phyloP scores from a whole-genome alignment of 1,140 invertebrate genomes.

The Neelides sp. region DNA sequence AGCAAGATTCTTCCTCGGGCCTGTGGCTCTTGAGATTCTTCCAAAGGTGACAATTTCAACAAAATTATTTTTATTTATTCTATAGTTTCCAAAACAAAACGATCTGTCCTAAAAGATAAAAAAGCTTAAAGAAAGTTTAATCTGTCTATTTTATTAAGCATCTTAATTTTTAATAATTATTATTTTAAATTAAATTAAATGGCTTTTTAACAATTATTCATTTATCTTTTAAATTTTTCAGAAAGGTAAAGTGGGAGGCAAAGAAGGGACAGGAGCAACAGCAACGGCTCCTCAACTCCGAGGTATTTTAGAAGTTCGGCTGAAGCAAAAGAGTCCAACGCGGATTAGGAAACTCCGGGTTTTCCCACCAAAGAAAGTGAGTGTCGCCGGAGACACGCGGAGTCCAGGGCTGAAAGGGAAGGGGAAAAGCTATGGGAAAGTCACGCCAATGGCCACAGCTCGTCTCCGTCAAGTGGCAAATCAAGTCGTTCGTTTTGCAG shows the following conservation, averaged over 20 bases:
- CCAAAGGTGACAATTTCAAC: constrained; percentile 27
- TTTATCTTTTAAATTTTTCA: too few species aligned
- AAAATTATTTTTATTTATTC: too few species aligned
- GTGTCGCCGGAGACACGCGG: constrained; percentile 17
- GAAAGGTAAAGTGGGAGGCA: neutral
- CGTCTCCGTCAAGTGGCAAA: constrained; percentile 24
- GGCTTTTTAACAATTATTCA: too few species aligned
- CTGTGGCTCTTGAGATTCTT: constrained; percentile 29
- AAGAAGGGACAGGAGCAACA: constrained; percentile 9
- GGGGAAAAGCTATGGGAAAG: constrained; percentile 20
- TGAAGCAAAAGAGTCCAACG: constrained; percentile 20
- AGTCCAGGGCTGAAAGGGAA: neutral
- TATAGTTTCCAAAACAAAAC: too few species aligned
- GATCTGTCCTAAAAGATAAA: too few species aligned
- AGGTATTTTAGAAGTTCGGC: constrained; percentile 25
- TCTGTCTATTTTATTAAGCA: too few species aligned
- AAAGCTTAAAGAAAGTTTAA: too few species aligned
- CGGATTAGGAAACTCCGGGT: constrained; percentile 22
- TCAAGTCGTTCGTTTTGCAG: constrained; percentile 24
- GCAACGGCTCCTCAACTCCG: constrained; percentile 26
- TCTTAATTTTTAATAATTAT: too few species aligned
- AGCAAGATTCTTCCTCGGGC: constrained; percentile 25
- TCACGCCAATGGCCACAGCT: constrained; percentile 24
- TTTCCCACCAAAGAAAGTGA: constrained; percentile 23
- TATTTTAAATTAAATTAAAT: too few species aligned